These are phyloP conservation scores for Drosophila leonis DNA, from an alignment of 2,888 invertebrate genomes.

Conservation along the genomic window DNA sequence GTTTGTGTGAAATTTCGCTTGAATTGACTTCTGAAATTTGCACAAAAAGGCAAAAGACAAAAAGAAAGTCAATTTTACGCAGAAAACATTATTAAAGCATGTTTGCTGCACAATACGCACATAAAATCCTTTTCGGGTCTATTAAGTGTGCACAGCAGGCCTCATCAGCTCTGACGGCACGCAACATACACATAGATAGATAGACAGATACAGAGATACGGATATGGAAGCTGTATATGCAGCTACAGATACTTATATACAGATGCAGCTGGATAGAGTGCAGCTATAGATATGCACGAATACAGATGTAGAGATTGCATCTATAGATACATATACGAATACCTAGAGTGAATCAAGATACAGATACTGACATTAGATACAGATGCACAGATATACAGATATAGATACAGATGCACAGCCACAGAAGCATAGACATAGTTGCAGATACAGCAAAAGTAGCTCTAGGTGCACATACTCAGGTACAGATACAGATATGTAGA, in stretches of 20 bases:
- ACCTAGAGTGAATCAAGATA: neutral
- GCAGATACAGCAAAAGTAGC: neutral
- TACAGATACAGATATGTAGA: neutral
- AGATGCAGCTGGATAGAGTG: neutral
- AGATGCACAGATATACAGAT: neutral
- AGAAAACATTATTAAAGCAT: neutral
- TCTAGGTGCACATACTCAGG: neutral
- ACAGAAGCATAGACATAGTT: neutral
- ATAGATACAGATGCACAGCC: neutral
- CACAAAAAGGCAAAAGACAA: neutral
- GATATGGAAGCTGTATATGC: neutral
- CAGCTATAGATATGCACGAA: neutral
- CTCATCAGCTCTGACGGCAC: neutral
- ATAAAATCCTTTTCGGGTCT: neutral
- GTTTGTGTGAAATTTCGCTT: neutral
- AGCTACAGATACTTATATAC: neutral
- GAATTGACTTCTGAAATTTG: neutral
- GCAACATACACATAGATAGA: neutral
- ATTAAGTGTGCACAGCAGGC: conserved; percentile 3
- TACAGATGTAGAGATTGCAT: neutral
- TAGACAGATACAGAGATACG: neutral
- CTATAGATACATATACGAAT: neutral
- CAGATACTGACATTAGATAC: neutral
- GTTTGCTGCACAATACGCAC: neutral
- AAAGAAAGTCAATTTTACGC: neutral